Percentiles rank a stretch among this genome's conserved stretches.
phyloP scores from a whole-genome alignment of 2,113 vertebrate species.

The Bujurquina vittata region DNA sequence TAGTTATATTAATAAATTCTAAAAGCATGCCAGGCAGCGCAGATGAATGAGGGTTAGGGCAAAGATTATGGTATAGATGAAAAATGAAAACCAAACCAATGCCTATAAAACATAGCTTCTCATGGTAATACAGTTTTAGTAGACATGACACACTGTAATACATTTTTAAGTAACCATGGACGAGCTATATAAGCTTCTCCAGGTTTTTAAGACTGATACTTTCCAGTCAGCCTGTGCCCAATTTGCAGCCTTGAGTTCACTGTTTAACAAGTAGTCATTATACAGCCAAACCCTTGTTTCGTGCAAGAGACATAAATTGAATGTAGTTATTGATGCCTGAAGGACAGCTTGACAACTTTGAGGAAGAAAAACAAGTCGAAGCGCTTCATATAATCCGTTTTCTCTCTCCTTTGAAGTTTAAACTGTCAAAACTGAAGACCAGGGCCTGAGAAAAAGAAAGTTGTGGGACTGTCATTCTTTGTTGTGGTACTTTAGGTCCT shows the following conservation, averaged over 20 bases:
- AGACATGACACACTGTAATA: background rate
- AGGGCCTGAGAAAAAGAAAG: constrained; percentile 14
- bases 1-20: background rate
- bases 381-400: constrained; percentile 58
- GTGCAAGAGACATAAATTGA: constrained; percentile 47
- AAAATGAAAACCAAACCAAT: background rate
- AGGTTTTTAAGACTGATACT: constrained; percentile 9
- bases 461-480: constrained; percentile 43
- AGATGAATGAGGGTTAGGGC: background rate
- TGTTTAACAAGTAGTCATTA: constrained; percentile 58
- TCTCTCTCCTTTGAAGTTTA: constrained; percentile 60
- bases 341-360: constrained; percentile 69
- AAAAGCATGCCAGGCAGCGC: background rate
- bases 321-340: constrained; percentile 63
- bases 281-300: constrained; percentile 50
- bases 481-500: constrained; percentile 30
- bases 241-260: constrained; percentile 20
- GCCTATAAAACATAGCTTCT: background rate
- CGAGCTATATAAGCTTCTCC: background rate
- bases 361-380: constrained; percentile 47
- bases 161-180: background rate
- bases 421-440: constrained; percentile 61
- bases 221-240: constrained; percentile 26
- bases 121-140: background rate
- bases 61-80: background rate